Conservation (phyloP, 2,888 invertebrate genomes). For the Agriopis aurantiaria region DNA sequence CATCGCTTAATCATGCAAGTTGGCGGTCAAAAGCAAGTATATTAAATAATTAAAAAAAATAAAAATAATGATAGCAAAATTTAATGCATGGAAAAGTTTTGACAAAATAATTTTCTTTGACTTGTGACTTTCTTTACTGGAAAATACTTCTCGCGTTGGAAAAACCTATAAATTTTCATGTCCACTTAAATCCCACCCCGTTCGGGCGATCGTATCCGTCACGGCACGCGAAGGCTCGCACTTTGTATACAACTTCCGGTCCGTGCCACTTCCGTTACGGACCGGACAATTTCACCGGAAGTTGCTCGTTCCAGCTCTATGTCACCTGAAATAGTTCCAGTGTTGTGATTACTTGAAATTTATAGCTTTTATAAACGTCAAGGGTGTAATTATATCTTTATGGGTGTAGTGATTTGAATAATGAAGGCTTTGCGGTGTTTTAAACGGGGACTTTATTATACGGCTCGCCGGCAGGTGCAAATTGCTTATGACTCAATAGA, state of each 20-base stretch:
- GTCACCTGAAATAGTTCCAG: conserved; percentile 75
- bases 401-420: conserved; percentile 37
- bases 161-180: conserved; percentile 39
- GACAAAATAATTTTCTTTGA: conserved; percentile 1
- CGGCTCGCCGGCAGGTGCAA: conserved; percentile 15
- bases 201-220: conserved; percentile 45
- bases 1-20: too few species aligned
- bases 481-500: conserved; percentile 20
- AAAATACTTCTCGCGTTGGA: conserved; percentile 31
- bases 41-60: too few species aligned
- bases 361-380: conserved; percentile 64
- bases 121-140: background rate
- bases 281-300: conserved; percentile 72
- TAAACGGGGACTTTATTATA: conserved; percentile 17
- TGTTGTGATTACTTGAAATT: conserved; percentile 78
- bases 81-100: background rate
- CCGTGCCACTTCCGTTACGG: conserved; percentile 47
- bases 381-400: conserved; percentile 67
- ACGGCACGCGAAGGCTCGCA: conserved; percentile 81
- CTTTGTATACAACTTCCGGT: conserved; percentile 84
- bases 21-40: too few species aligned
- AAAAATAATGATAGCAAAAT: too few species aligned
- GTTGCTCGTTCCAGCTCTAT: conserved; percentile 74
- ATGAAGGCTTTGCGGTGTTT: conserved; percentile 21
- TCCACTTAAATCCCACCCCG: conserved; percentile 36